Base-by-base conservation (phyloP, 2,888 invertebrate species). In the Argyra leucocephala region DNA sequence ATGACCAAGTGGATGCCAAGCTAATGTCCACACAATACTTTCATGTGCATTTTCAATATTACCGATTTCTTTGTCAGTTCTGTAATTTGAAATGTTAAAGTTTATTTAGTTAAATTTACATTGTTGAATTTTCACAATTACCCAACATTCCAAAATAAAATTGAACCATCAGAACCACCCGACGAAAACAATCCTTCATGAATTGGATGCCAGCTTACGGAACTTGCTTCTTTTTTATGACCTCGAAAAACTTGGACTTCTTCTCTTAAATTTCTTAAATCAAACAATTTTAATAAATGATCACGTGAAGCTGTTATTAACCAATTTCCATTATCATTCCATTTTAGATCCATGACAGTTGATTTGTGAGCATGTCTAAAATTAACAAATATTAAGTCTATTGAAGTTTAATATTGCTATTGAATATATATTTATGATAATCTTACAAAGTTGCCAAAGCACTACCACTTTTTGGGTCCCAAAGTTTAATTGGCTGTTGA, bases 311-410 rank as follows among this genome's bases (percentile, higher is more conserved):
- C 97, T n/a, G 97, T 97, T 65, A 98, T 88, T 64, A 99, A 82
- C 99, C 99, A 99, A 79, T 99, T 98, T 3, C 99, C 99, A 83
- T 99, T 99, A 64, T 90, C 89, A 81, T 99, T 99, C 98, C 99
- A 99, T 80, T 96, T 93, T 26, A 98, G 85, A 78, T 98, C 96
- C 96, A 98, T 98, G 18, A 99, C 99, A 31, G 99, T 98, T 65
- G 95, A 96, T 81, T 99, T 99, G 81, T 99, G 99, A 60, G 98
- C 98, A 81, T 99, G 98, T 65, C 91, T 91, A 72, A 15, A 31
- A 61, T 9, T 31, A 10, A n/a, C n/a, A 15, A 26, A 24, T 36
- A 21, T 21, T 31, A 10, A 4, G 31, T 31, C 12, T 31, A 10
- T 31, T 31, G 7, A 2, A 10, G 12, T 31, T 2, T 10, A 26